phyloP scores from a whole-genome alignment of 2,113 vertebrate species.

The Poecile atricapillus region DNA sequence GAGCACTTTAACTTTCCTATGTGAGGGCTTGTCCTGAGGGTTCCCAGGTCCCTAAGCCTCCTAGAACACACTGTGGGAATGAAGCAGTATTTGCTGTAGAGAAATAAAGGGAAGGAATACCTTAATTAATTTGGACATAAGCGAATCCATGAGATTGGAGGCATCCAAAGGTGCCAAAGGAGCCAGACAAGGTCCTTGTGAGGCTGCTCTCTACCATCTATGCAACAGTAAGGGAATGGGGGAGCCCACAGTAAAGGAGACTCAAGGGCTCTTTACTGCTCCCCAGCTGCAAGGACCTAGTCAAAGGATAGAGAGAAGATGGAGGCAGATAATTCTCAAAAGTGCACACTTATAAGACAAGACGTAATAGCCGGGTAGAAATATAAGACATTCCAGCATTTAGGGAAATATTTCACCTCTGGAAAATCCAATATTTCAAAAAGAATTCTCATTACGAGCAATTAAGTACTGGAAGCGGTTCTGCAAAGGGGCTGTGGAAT shows the following conservation, averaged over 20 bases:
- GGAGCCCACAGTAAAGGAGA: rapidly evolving
- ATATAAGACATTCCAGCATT: background rate
- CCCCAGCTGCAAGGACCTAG: background rate
- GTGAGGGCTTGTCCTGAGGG: background rate
- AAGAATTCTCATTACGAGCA: background rate
- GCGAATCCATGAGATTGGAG: background rate
- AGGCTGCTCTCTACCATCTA: background rate
- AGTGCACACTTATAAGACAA: background rate
- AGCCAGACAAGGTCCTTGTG: background rate
- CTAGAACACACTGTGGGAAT: background rate
- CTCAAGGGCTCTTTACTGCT: background rate
- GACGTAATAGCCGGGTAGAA: background rate
- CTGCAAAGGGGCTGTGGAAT: background rate
- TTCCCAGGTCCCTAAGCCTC: background rate
- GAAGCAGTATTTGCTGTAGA: background rate
- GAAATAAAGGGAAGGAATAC: background rate
- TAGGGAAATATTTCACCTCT: background rate
- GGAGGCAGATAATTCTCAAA: background rate
- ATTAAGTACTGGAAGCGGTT: background rate
- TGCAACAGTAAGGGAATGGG: background rate
- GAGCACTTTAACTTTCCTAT: background rate
- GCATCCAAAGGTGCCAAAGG: background rate
- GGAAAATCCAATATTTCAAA: background rate
- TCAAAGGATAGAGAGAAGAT: background rate
- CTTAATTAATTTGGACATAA: background rate